Conservation (phyloP, 2,888 invertebrate genomes). For the Galeruca laticollis region DNA sequence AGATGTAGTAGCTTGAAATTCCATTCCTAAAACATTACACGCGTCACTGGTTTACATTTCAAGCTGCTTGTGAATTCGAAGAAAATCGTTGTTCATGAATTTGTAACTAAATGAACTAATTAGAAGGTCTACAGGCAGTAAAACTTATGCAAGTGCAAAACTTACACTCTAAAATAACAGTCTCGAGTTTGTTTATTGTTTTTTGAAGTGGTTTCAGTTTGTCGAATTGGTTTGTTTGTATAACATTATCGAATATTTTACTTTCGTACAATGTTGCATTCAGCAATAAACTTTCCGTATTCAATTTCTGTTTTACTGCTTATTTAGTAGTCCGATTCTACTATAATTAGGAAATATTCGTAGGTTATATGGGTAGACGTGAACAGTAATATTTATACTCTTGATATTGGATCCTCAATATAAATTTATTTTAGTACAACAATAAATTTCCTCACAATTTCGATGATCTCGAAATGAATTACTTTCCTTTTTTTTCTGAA, state of each 20-base stretch:
- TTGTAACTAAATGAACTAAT: slow-evolving; percentile 31
- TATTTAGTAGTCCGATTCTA: neutral
- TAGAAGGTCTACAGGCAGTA: slow-evolving; percentile 27
- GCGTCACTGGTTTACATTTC: neutral
- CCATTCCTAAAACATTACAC: neutral
- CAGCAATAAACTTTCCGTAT: neutral
- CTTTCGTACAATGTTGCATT: neutral
- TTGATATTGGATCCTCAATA: too few relatives aligned
- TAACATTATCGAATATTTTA: neutral
- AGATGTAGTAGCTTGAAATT: neutral
- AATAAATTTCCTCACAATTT: too few relatives aligned
- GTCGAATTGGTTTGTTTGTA: neutral
- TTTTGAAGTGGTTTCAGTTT: neutral
- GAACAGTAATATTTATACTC: too few relatives aligned
- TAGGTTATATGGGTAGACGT: neutral
- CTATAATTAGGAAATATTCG: neutral
- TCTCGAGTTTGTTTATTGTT: slow-evolving; percentile 4
- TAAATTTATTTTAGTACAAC: too few relatives aligned
- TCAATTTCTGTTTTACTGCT: neutral
- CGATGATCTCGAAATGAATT: too few relatives aligned
- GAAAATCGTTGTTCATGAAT: slow-evolving; percentile 22
- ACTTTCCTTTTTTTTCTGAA: too few relatives aligned
- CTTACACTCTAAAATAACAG: neutral
- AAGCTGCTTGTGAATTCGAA: slow-evolving; percentile 12
- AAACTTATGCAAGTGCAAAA: slow-evolving; percentile 25